These are phyloP conservation scores for Muscina levida DNA, from an alignment of 2,888 invertebrate genomes.

Conservation along the genomic window DNA sequence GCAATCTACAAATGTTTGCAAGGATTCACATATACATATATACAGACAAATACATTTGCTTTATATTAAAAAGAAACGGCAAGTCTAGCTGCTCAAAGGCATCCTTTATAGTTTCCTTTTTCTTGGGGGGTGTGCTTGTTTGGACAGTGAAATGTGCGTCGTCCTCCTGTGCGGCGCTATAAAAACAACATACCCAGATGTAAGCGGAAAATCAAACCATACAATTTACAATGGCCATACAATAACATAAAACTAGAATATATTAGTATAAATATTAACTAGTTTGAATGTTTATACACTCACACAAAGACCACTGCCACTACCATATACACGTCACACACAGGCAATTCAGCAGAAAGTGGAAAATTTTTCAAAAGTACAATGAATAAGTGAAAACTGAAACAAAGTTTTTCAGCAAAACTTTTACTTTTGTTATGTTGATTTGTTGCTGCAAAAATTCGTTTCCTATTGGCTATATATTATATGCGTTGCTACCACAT, in stretches of 20 bases:
- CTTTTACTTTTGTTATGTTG: slow-evolving; percentile 64
- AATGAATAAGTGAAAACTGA: slow-evolving; percentile 24
- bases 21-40: background rate
- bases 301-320: slow-evolving; percentile 31
- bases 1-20: slow-evolving; percentile 4
- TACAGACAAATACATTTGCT: background rate
- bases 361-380: background rate
- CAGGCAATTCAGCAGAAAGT: slow-evolving; percentile 30
- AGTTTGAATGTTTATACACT: slow-evolving; percentile 51
- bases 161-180: background rate
- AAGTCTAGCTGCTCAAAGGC: slow-evolving; percentile 57
- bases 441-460: slow-evolving; percentile 56
- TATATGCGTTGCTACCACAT: background rate
- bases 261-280: slow-evolving; percentile 60
- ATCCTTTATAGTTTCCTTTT: slow-evolving; percentile 17
- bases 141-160: slow-evolving; percentile 5
- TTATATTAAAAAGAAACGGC: slow-evolving; percentile 57
- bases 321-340: background rate
- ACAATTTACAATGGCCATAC: background rate
- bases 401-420: slow-evolving; percentile 30
- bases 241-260: background rate
- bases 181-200: slow-evolving; percentile 6
- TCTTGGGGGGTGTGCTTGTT: background rate
- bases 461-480: background rate
- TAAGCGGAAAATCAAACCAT: slow-evolving; percentile 1